These are phyloP conservation scores for Miltochrista miniata DNA, from an alignment of 2,888 invertebrate genomes.

Conservation along the genomic window DNA sequence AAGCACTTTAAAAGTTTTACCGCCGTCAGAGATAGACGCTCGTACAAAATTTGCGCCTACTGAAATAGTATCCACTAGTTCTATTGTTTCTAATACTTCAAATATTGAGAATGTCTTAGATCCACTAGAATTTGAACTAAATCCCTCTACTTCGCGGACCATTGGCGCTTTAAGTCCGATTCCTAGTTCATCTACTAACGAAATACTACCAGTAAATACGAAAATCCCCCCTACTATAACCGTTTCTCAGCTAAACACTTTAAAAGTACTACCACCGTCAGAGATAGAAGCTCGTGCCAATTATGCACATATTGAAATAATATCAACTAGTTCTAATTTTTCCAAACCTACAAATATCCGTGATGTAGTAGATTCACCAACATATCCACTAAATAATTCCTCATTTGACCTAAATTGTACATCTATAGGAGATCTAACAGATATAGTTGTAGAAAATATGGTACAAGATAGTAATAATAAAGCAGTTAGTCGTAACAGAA, in stretches of 20 bases:
- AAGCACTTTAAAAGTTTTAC: background rate
- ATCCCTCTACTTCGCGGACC: background rate
- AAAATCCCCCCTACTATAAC: background rate
- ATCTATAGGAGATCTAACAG: background rate
- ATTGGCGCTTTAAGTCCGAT: background rate
- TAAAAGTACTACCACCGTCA: background rate
- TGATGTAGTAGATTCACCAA: background rate
- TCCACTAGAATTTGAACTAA: too few species aligned
- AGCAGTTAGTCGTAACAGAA: background rate
- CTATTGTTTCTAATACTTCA: background rate
- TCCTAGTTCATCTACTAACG: background rate
- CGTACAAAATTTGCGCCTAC: too few species aligned
- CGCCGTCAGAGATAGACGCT: background rate
- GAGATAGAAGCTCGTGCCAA: background rate
- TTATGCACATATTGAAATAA: too few species aligned
- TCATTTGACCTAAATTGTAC: background rate
- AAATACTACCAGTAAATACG: background rate
- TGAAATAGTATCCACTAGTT: background rate
- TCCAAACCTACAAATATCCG: background rate
- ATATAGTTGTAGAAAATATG: background rate
- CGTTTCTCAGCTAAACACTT: background rate
- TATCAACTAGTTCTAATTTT: background rate
- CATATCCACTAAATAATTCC: background rate
- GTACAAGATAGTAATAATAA: background rate
- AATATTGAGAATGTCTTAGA: too few species aligned